A percentile compares a stretch with the other conserved stretches of the same genome.
These are phyloP conservation scores for Cairina moschata DNA, from an alignment of 2,113 vertebrate species.

Conservation along the genomic window DNA sequence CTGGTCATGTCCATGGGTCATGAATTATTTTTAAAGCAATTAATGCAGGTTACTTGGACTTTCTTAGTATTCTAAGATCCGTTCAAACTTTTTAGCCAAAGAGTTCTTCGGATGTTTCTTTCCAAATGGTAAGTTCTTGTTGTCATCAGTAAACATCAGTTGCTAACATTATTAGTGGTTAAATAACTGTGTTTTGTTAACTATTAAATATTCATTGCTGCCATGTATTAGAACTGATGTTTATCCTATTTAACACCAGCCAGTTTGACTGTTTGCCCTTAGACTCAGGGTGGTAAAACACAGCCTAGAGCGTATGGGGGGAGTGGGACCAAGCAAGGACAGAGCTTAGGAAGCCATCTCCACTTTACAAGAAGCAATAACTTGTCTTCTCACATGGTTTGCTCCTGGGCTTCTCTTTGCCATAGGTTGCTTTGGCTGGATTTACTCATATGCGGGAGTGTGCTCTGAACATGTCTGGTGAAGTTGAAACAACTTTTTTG, in stretches of 20 bases:
- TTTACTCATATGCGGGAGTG: neutral
- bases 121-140: neutral
- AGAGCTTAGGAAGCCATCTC: neutral
- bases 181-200: neutral
- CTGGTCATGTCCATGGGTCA: neutral
- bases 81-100: neutral
- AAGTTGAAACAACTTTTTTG: neutral
- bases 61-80: neutral
- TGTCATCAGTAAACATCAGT: neutral
- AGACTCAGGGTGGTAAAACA: neutral
- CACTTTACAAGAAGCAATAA: neutral
- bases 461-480: neutral
- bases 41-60: neutral
- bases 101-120: neutral
- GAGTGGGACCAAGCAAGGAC: accelerated
- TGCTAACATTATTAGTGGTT: neutral
- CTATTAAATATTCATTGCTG: neutral
- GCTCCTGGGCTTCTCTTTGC: neutral
- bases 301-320: neutral
- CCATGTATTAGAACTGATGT: neutral
- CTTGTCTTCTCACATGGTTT: neutral
- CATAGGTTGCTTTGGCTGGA: neutral
- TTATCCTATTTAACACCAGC: neutral
- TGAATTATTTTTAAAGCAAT: neutral
- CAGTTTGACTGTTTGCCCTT: neutral